Conservation (phyloP, 2,113 vertebrate genomes). For the Meriones unguiculatus region DNA sequence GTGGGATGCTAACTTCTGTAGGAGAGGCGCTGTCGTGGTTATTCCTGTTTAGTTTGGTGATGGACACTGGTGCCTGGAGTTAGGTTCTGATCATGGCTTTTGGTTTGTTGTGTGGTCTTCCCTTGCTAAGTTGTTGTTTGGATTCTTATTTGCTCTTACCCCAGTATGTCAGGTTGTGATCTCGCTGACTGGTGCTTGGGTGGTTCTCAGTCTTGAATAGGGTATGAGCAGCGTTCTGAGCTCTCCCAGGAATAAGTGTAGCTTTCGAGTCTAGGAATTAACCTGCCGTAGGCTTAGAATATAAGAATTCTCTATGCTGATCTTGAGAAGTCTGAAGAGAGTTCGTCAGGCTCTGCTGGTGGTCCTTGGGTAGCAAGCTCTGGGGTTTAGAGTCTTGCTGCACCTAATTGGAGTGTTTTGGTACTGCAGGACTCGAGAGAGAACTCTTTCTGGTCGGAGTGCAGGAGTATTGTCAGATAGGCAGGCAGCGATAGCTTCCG, state of each 20-base stretch:
- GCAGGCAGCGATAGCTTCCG: neutral
- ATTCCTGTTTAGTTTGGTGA: neutral
- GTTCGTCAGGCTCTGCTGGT: neutral
- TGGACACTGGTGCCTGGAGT: neutral
- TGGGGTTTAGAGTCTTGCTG: neutral
- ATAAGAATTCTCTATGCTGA: neutral
- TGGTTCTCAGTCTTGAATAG: neutral
- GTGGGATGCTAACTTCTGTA: neutral
- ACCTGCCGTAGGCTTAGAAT: neutral
- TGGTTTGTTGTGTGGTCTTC: neutral
- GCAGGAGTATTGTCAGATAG: neutral
- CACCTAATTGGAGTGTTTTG: too few relatives aligned
- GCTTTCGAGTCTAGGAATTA: neutral
- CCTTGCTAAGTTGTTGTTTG: neutral
- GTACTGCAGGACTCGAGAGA: neutral
- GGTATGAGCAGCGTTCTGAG: neutral
- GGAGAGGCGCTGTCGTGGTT: neutral
- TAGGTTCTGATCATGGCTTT: neutral
- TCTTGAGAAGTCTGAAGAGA: neutral
- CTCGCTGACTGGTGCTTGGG: neutral
- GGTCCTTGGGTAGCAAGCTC: neutral
- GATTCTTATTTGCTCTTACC: neutral
- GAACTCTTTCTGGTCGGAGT: neutral
- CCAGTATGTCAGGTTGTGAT: neutral
- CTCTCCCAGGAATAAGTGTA: neutral